Base-by-base conservation (phyloP, 2,888 invertebrate species). In the Linnaemya tessellans region DNA sequence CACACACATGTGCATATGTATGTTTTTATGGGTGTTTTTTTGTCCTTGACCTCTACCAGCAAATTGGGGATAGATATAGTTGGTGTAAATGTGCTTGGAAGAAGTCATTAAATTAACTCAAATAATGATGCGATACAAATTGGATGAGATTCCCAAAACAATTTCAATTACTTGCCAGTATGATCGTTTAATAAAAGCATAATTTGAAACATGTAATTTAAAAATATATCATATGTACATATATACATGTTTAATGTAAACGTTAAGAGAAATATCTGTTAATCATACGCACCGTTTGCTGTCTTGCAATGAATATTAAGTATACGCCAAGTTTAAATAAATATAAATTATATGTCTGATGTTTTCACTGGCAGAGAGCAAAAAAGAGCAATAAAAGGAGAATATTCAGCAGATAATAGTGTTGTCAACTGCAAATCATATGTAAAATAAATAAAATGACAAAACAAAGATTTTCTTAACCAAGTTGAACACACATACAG, bases 31-130 rank as follows among this genome's bases (percentile, higher is more conserved):
- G 11, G 18, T n/a, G n/a, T 60, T 15, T 20, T 1, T 64, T 15
- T 74, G 84, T 84, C 81, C 84, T 84, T 84, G 84, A 81, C 84
- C 81, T 84, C 81, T 74, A 74, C 4, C 51, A 11, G 38, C 41
- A 49, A 60, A 60, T n/a, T 64, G 30, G 43, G 51, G 51, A 15
- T 18, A 62, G 73, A 46, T n/a, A n/a, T n/a, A n/a, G 5, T n/a
- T 25, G 58, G 3, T 54, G 15, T 5, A 7, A 22, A 41, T 41
- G 20, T 41, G 15, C 41, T 64, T 13, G 13, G 9, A 20, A 43
- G 25, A 56, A 15, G 4, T 0, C 56, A 51, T 51, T 18, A 18
- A 51, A 18, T 9, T 2, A n/a, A 46, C 1, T 46, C 15, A 46
- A n/a, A n/a, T 15, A 3, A n/a, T n/a, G 46, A 15, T n/a, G 15